Base-by-base conservation (phyloP, 1,140 invertebrate species). In the Drosophila funebris region DNA sequence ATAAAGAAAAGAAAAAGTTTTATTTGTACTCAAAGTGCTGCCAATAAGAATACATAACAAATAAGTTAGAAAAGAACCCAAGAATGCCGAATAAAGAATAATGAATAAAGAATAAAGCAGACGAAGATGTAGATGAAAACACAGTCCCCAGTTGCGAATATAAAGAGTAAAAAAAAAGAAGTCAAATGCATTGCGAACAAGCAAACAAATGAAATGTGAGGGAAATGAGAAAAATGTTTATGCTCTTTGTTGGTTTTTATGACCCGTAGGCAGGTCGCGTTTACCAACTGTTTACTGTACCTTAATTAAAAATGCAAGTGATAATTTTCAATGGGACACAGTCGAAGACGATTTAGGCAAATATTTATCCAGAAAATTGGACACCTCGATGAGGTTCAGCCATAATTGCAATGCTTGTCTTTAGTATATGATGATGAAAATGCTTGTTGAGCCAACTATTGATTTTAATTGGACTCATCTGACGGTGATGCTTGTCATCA, bases 231-330 rank as follows among this genome's bases (percentile, higher is more conserved):
- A 27, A 22, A 18, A 16, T 58, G 58, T 66, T 33, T 57, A 14
- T 31, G 7, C 13, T 52, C n/a, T 41, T 24, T 16, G 18, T 22
- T 43, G 27, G 27, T 31, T 66, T 46, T 71, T 52, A 50, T 27
- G 57, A 24, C 11, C 33, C 13, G 39, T 13, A 36, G 22, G 41
- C 24, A 50, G 24, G 27, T 44, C 52, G 16, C 43, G 39, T 48
- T 14, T 60, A 41, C 22, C 36, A 44, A 36, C 31, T 60, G 67
- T 54, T 77, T 56, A 33, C 39, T 27, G 44, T 70, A 57, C 54
- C 64, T 71, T 87, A 85, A 85, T 81, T 87, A 82, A 88, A 82
- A 82, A 75, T 82, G 75, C 83, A 87, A 85, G 82, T 82, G 43
- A 44, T 67, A 72, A 78, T 72, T 61, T 61, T 71, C 63, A 76